Conservation (phyloP, 2,888 invertebrate genomes). For the Dynastes hyllus region DNA sequence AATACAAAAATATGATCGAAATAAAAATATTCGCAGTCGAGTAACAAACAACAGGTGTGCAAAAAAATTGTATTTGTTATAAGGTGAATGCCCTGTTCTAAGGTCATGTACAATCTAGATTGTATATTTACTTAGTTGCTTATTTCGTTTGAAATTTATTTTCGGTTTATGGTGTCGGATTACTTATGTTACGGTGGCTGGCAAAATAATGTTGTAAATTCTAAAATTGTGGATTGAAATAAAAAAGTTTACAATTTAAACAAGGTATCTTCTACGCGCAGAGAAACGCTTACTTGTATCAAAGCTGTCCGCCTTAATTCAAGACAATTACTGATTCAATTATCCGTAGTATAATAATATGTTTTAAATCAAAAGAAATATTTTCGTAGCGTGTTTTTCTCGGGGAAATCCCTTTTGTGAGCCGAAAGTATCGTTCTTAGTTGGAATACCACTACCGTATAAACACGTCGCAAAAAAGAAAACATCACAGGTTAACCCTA, state of each 20-base stretch:
- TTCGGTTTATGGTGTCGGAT: background rate
- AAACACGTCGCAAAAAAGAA: too few species aligned
- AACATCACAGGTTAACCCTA: too few species aligned
- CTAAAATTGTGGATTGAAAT: background rate
- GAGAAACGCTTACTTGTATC: too few species aligned
- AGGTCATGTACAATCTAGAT: slow-evolving; percentile 28
- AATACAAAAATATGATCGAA: background rate
- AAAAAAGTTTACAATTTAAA: background rate
- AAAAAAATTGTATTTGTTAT: slow-evolving; percentile 35
- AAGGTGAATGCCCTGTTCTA: slow-evolving; percentile 34
- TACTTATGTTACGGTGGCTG: background rate
- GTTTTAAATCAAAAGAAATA: too few species aligned
- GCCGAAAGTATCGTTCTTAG: too few species aligned
- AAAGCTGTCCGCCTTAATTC: too few species aligned
- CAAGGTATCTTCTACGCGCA: too few species aligned
- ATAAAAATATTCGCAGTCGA: slow-evolving; percentile 13
- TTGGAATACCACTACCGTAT: too few species aligned
- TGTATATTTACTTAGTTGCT: background rate
- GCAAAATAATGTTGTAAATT: background rate
- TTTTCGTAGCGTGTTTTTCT: too few species aligned
- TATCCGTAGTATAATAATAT: too few species aligned
- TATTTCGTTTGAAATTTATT: background rate
- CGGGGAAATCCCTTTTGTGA: too few species aligned
- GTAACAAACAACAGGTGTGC: slow-evolving; percentile 38
- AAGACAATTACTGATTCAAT: too few species aligned